These are phyloP conservation scores for Meghimatium bilineatum DNA, from an alignment of 2,888 invertebrate genomes.

Conservation along the genomic window DNA sequence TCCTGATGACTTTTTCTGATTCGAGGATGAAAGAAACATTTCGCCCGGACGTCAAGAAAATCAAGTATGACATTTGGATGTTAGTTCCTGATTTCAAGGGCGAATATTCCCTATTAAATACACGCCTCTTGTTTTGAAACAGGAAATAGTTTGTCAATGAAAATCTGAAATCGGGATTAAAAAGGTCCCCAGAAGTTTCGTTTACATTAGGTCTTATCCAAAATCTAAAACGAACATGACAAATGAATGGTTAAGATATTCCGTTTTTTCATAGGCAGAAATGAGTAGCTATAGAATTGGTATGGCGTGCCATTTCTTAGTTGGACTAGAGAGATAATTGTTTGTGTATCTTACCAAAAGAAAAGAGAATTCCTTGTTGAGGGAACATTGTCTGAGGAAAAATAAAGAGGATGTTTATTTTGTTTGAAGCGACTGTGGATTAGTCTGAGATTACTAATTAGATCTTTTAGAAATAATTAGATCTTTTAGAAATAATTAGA, in stretches of 20 bases:
- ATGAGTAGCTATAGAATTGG: neutral
- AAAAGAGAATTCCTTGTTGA: neutral
- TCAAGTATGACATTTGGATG: constrained; percentile 20
- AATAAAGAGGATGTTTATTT: neutral
- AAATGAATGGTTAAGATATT: neutral
- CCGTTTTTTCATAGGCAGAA: neutral
- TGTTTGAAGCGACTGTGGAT: neutral
- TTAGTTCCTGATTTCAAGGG: constrained; percentile 6
- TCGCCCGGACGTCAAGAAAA: neutral
- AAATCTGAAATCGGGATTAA: constrained; percentile 9
- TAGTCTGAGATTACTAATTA: neutral
- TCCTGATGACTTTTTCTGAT: neutral
- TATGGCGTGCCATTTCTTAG: neutral
- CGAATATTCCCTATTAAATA: neutral
- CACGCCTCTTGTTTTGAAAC: neutral
- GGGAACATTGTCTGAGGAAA: neutral
- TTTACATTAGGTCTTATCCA: constrained; percentile 8
- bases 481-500: neutral
- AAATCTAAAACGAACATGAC: neutral
- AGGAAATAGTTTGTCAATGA: neutral
- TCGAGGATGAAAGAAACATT: neutral
- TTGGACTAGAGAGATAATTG: neutral
- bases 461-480: neutral
- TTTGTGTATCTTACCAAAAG: neutral
- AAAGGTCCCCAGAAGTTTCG: neutral